Evolutionary conservation across 2,113 vertebrate species (phyloP), one percentile per base, ranked within the genome.

Genomic region (Calidris pugnax): DNA sequence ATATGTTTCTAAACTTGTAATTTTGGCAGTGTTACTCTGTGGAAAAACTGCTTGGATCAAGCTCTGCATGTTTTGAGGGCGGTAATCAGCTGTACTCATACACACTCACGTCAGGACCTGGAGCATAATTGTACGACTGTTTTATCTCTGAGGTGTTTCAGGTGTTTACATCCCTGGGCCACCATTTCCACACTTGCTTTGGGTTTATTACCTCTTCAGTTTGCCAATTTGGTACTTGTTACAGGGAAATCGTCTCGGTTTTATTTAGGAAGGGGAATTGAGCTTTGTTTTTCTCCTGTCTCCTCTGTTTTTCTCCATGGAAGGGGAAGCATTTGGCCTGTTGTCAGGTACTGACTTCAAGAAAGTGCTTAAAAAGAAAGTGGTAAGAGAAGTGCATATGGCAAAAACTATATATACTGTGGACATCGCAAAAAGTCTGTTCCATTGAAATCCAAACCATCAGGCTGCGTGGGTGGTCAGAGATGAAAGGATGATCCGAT

Each of bases 391-490:
- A 91, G 43, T 51, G 76, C 80, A n/a, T 43, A 33, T 68, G 69
- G 43, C 66, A 95, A 64, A 62, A 86, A 7, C 51, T 90, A 14
- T 74, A 10, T 39, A 9, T 93, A 20, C 17, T 74, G 47, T 51
- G 80, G 80, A 26, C 48, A 24, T 47, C 33, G 33, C 60, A 72
- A 73, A 37, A 55, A 23, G 43, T 77, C 63, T 90, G 50, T 57
- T 51, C 62, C 14, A 9, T 28, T 74, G 87, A 60, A 91, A 91
- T 79, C 28, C 69, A 75, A 89, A 30, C 80, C 6, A 6, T 48
- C 47, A 59, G 43, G 68, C 66, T 85, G 66, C 43, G 94, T 95
- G 96, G 80, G 86, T 72, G 84, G 91, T 72, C 76, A 20, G 80
- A 91, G 43, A 81, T 85, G 43, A 87, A 94, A 89, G 69, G 66